Evolutionary conservation across 2,113 vertebrate species (phyloP).

Genomic region (Maccullochella peelii): DNA sequence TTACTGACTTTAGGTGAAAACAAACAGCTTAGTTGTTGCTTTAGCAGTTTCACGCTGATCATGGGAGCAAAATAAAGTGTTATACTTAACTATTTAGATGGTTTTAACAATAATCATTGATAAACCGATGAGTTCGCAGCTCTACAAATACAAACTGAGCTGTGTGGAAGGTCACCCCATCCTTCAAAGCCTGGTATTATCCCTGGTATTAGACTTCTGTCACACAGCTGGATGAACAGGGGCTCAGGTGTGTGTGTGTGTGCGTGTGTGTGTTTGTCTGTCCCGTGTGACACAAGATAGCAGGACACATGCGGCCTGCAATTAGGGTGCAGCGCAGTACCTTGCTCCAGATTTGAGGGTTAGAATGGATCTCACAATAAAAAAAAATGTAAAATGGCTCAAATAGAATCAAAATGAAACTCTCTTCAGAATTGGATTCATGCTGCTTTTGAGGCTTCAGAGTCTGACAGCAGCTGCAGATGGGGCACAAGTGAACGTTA

Average conservation of each 20-base stretch:
- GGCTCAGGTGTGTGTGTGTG: conserved; percentile 19
- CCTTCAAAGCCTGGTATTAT: neutral
- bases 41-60: neutral
- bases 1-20: neutral
- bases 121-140: neutral
- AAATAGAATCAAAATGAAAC: neutral
- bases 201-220: conserved; percentile 14
- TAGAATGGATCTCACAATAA: neutral
- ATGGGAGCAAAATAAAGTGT: neutral
- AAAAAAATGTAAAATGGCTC: neutral
- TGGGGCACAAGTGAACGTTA: neutral
- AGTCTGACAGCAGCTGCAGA: conserved; percentile 21
- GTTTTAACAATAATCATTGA: neutral
- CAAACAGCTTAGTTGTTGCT: neutral
- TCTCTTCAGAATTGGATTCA: neutral
- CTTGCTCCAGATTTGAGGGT: neutral
- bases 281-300: neutral
- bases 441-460: neutral
- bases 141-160: neutral
- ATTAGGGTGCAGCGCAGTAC: neutral
- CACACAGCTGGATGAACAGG: conserved; percentile 43
- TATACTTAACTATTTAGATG: neutral
- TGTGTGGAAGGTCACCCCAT: neutral
- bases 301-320: neutral
- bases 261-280: neutral